Base-by-base conservation (phyloP, 2,888 invertebrate genomes). In the Aquatica leii region DNA sequence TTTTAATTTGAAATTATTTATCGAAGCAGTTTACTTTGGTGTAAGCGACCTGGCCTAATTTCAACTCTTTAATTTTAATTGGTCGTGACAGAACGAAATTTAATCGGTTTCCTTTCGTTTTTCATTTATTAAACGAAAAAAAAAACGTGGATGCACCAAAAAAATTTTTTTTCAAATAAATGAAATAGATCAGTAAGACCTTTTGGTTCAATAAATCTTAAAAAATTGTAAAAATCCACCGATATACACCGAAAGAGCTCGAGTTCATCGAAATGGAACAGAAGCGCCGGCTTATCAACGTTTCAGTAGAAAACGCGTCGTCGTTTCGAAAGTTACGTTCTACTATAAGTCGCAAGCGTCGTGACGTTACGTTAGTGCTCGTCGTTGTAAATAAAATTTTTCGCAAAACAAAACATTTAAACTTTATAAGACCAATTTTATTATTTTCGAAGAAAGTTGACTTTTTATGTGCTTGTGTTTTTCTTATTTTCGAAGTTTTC, bases 271-370 rank as follows among this genome's bases (percentile, higher is more conserved):
- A 40, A 43, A 55, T 50, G 63, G 54, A 55, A 59, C 59, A 51
- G 55, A 57, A 59, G 63, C 59, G 49, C 31, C 54, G 24, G 58
- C 62, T 54, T 59, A 59, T 59, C 63, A 63, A 35, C 54, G 20
- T 48, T 58, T 63, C 21, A 63, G 63, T 63, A 59, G 63, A 63
- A 59, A 59, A 59, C 63, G 63, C 59, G 54, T 59, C 63, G 63
- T 59, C 59, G 55, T 59, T 50, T 31, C 15, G 60, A 54, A 55
- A 55, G 54, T 48, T 37, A 37, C 55, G 54, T 46, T 53, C 52
- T 35, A 18, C 21, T 2, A 2, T 14, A 24, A 43, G 8, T 15
- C n/a, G 11, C 17, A 3, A n/a, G 2, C 59, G 60, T 35, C 54
- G 48, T 54, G 60, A 15, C 40, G 52, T 51, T 46, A 52, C 18